Evolutionary conservation across 1,140 invertebrate species (phyloP), one percentile per base, ranked within the genome.

Genomic region (Drosophila nikananu): DNA sequence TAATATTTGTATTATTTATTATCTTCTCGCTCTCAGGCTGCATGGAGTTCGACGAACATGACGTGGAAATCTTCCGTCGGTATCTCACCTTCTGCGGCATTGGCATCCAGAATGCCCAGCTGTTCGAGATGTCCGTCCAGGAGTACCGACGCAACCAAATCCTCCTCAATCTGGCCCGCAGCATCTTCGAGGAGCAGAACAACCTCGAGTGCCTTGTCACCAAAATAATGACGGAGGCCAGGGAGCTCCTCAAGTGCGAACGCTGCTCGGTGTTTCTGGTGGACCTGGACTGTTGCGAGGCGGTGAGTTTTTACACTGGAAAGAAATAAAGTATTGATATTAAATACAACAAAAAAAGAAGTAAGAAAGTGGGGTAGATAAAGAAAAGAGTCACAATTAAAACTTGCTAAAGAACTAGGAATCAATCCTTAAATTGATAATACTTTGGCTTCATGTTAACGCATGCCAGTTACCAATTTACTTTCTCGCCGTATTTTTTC

Each of bases 71-170:
- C 25, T 97, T 97, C 86, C 94, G 96, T 64, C 94, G 97, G 23
- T 99, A 99, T 93, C 94, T 99, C 19, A 98, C 97, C 7, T 99
- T 99, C 93, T 99, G 98, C 93, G 98, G 98, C 6, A 99, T 99
- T 77, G 98, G 98, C 9, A 97, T 99, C 80, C 98, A 99, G 94
- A 99, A 99, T 94, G 98, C 98, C 48, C 98, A 99, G 93, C 95
- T 99, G 4, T 99, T 99, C 93, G 97, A 99, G 94, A 96, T 98
- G 67, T 99, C 98, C 25, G 96, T 98, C 13, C 95, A 98, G 70
- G 98, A 99, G 92, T 99, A 98, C 92, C 95, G 97, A 81, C 95
- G 97, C 83, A 99, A 99, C 95, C 98, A 99, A 95, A 97, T 98
- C 60, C 94, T 98, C 10, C 94, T 98, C 75, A 97, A 97, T 81